Percentiles rank a stretch among this genome's conserved stretches.
Conservation (phyloP, 1,140 invertebrate species). For the Lepidurus couesii region DNA sequence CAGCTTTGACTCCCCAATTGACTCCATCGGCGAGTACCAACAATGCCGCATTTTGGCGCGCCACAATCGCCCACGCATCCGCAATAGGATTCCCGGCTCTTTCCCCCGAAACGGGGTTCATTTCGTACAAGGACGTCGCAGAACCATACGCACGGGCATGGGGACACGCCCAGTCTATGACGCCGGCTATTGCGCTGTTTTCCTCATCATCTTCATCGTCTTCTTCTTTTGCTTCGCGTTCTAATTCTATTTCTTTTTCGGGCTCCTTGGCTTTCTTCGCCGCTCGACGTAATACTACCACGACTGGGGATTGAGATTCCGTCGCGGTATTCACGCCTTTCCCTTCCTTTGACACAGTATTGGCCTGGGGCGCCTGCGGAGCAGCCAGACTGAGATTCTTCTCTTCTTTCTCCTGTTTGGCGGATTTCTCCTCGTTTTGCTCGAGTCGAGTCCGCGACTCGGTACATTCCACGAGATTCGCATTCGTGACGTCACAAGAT, state of each 20-base stretch:
- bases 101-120: constrained; percentile 65
- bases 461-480: not conserved
- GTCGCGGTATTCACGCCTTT: not conserved
- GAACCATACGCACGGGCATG: constrained; percentile 61
- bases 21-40: constrained; percentile 85
- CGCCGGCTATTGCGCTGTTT: constrained; percentile 52
- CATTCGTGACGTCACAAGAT: not conserved
- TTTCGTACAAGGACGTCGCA: constrained; percentile 67
- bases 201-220: constrained; percentile 20
- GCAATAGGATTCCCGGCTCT: constrained; percentile 82
- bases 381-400: not conserved
- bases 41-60: constrained; percentile 70
- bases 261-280: not conserved
- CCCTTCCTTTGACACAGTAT: not conserved
- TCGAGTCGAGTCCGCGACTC: not conserved
- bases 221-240: not conserved
- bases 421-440: not conserved
- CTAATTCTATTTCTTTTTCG: constrained; percentile 25
- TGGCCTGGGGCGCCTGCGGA: not conserved
- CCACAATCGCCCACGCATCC: constrained; percentile 79
- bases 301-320: constrained; percentile 27
- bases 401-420: not conserved
- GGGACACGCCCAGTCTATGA: constrained; percentile 61
- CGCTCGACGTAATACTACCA: constrained; percentile 6
- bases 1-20: constrained; percentile 87